Conservation (phyloP, 2,888 invertebrate genomes). For the Eupithecia abbreviata region DNA sequence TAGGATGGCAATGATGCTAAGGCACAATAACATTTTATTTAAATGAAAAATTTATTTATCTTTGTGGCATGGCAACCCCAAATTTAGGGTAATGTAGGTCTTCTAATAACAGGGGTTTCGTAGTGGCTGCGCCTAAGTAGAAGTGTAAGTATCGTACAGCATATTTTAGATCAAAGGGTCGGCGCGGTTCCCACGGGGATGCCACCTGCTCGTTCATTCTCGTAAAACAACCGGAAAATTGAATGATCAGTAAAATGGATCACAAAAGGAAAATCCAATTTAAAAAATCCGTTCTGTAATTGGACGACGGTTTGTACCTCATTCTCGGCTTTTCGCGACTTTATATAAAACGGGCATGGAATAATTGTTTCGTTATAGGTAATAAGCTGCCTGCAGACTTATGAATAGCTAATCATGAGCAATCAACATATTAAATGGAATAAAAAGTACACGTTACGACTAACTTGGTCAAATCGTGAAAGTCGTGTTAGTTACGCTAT, state of each 20-base stretch:
- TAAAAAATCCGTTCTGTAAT: constrained; percentile 41
- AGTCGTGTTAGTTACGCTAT: no score
- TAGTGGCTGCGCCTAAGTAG: not conserved
- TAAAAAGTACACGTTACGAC: not conserved
- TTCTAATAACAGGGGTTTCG: not conserved
- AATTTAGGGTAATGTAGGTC: not conserved
- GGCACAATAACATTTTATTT: not conserved
- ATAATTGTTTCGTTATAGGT: constrained; percentile 1
- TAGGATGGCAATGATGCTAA: no score
- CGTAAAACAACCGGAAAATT: constrained; percentile 43
- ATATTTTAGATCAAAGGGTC: constrained; percentile 11
- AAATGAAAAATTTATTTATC: not conserved
- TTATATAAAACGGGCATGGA: constrained; percentile 17
- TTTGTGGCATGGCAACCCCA: not conserved
- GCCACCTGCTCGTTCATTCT: constrained; percentile 15
- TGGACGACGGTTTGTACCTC: constrained; percentile 34
- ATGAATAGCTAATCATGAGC: not conserved
- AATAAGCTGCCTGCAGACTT: constrained; percentile 1
- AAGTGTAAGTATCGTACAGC: not conserved
- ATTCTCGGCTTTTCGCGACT: constrained; percentile 32
- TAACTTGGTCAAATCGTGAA: not conserved
- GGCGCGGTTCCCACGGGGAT: not conserved
- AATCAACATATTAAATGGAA: not conserved
- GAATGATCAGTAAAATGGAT: constrained; percentile 40
- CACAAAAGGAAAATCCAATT: constrained; percentile 44